Evolutionary conservation across 1,140 invertebrate species (phyloP).

Genomic region (Meteorus sp.): DNA sequence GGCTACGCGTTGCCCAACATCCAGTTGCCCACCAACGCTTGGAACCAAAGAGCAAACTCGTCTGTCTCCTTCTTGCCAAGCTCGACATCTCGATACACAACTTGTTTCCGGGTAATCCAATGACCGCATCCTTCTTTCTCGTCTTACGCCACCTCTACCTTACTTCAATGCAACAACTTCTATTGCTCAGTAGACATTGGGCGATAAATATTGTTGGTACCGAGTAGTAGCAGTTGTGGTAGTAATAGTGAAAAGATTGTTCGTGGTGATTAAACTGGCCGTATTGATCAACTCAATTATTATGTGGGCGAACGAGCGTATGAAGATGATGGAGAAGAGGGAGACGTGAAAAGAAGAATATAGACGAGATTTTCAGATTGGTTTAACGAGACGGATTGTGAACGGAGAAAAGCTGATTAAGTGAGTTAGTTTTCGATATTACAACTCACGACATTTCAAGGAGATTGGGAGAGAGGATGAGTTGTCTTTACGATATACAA

Average conservation of each 20-base stretch:
- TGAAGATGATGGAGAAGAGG: too few species aligned
- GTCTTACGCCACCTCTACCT: neutral
- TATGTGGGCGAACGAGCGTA: neutral
- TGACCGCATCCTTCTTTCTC: slow-evolving; percentile 27
- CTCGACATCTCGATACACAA: slow-evolving; percentile 47
- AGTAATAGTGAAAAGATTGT: too few species aligned
- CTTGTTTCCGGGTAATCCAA: slow-evolving; percentile 15
- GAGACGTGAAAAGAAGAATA: neutral
- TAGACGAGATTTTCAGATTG: too few species aligned
- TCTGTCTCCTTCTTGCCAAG: slow-evolving; percentile 46
- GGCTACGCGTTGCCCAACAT: slow-evolving; percentile 55
- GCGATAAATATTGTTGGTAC: too few species aligned
- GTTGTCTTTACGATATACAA: too few species aligned
- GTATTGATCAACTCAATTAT: slow-evolving; percentile 4
- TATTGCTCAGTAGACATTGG: too few species aligned
- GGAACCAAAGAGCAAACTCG: slow-evolving; percentile 49
- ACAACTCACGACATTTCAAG: too few species aligned
- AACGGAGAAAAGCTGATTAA: too few species aligned
- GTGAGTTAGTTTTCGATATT: too few species aligned
- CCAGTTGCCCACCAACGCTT: slow-evolving; percentile 56
- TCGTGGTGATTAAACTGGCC: neutral
- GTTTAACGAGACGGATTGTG: too few species aligned
- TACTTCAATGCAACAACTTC: neutral
- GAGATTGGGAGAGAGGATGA: too few species aligned
- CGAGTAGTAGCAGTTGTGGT: too few species aligned